Evolutionary conservation across 2,888 invertebrate species (phyloP), one percentile per base, ranked within the genome.

Genomic region (Stratiomys singularior): DNA sequence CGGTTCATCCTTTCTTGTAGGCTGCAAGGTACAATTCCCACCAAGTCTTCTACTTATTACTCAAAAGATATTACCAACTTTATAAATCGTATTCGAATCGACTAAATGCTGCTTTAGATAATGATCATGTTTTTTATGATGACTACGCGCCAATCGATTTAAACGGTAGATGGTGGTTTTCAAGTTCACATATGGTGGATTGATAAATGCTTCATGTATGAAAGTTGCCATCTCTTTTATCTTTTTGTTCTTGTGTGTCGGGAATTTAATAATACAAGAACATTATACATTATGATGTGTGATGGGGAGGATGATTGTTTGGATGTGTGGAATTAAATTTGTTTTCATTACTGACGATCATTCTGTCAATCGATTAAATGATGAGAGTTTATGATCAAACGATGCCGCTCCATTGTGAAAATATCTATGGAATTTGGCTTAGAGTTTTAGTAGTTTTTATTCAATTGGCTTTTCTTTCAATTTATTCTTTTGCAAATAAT

Each of bases 261-360:
- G 58, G 72, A 72, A 56, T 72, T 60, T 21, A 44, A 74, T 30
- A 58, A 74, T 60, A 58, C 13, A 27, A 18, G 66, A 37, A 30
- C 66, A 66, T 30, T 37, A 37, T 66, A 21, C 66, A 37, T 66
- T 66, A 66, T 72, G 52, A 72, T 74, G 60, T 60, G 74, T 74
- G 74, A 74, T 74, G 58, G 74, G 72, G 74, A 74, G 74, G 74
- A 27, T 44, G 74, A 74, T 74, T 74, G 74, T 74, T 74, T 74
- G 37, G 74, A 74, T 74, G 74, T 74, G 74, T 74, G 58, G 74
- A 74, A 58, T 74, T 74, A 74, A 58, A 74, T 74, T 69, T 74
- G 74, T 74, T 74, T 74, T 74, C 74, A 74, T 74, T 74, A 37
- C 74, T 74, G 74, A 74, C 74, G 74, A 74, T 74, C 74, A 74